Evolutionary conservation across 2,888 invertebrate species (phyloP), one percentile per base, ranked within the genome.

Genomic region (Cephonodes hylas): DNA sequence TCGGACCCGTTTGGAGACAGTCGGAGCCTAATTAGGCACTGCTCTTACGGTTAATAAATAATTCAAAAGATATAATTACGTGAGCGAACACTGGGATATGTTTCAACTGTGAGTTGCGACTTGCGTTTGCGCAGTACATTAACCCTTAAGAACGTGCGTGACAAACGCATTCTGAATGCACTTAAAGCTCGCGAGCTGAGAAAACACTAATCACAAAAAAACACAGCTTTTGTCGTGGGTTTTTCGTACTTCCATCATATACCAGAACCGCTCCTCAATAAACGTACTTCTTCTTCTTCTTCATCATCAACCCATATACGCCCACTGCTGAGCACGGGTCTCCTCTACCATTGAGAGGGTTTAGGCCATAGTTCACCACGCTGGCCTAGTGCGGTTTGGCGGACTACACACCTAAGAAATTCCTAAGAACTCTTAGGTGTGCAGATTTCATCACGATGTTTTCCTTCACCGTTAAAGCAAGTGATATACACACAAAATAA

Each of bases 101-200:
- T 83, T 79, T 81, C 76, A 81, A 81, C 81, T 75, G 78, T 71
- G 77, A n/a, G n/a, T n/a, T 67, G 73, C 74, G 53, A 71, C 78
- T n/a, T n/a, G 79, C 82, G 82, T 88, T 87, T 84, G 81, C 80
- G 48, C 68, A 86, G 90, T 79, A 76, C 90, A 72, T 89, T 91
- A 84, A 90, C 87, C 89, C 83, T 65, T 63, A 62, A 63, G 42
- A 58, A 60, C 66, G 73, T 81, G 80, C 88, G 88, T 89, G 88
- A 89, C 89, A 85, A 75, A 77, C 77, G 74, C 83, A 88, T 86
- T 83, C 83, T 74, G 78, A 73, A 83, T 77, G 81, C 81, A 84
- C 85, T 38, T 38, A n/a, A n/a, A 38, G 38, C 13, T 38, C n/a
- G n/a, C n/a, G 38, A 4, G n/a, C 61, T 42, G 15, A 18, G 15